A percentile compares a stretch with the other conserved stretches of the same genome.
These are phyloP conservation scores for Mus pahari DNA, from an alignment of 2,113 vertebrate species.

Conservation along the genomic window DNA sequence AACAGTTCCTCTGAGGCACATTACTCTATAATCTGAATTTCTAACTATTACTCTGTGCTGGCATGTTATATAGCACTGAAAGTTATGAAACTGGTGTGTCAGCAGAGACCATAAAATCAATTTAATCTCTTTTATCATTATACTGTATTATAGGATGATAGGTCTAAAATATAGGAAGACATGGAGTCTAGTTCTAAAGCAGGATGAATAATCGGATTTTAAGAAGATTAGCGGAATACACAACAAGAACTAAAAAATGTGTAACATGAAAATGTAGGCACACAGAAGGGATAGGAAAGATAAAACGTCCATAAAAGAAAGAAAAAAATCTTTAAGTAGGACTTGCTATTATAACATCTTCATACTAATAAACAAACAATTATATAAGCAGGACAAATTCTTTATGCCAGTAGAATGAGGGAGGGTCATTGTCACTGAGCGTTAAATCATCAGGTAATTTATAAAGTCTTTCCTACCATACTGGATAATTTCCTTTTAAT, in stretches of 20 bases:
- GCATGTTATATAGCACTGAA: rapidly evolving
- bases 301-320: neutral
- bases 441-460: neutral
- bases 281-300: neutral
- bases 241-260: neutral
- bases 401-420: rapidly evolving
- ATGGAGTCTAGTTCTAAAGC: neutral
- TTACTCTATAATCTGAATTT: neutral
- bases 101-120: neutral
- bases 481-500: neutral
- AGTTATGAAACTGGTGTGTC: neutral
- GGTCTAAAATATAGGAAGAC: neutral
- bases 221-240: neutral
- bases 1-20: rapidly evolving
- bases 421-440: neutral
- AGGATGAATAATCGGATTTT: neutral
- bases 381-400: neutral
- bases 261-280: neutral
- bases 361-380: neutral
- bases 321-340: neutral
- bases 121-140: neutral
- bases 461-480: neutral
- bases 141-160: neutral
- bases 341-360: neutral
- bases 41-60: neutral